A percentile compares a stretch with the other conserved stretches of the same genome.
These are phyloP conservation scores for Torymus auratus DNA, from an alignment of 2,888 invertebrate genomes.

Conservation along the genomic window DNA sequence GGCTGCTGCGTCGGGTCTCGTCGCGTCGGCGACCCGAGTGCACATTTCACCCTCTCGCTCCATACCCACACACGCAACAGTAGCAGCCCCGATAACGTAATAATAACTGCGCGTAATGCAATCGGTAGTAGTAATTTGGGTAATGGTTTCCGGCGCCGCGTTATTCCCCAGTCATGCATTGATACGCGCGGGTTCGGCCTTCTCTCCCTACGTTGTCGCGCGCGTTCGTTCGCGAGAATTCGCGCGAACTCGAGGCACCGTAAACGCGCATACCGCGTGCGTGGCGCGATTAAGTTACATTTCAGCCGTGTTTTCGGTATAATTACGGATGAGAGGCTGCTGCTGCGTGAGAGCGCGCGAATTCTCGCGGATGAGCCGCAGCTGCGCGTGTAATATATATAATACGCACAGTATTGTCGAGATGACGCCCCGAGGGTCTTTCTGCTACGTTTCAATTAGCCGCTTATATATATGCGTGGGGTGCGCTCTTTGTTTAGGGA, in stretches of 20 bases:
- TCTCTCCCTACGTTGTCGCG: neutral
- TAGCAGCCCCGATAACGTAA: slow-evolving; percentile 53
- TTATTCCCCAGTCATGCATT: slow-evolving; percentile 61
- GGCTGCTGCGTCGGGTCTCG: neutral
- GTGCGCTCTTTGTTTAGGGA: too few relatives aligned
- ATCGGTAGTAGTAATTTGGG: slow-evolving; percentile 68
- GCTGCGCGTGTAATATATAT: too few relatives aligned
- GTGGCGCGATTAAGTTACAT: slow-evolving; percentile 46
- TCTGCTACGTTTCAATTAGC: too few relatives aligned
- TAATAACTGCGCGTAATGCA: slow-evolving; percentile 64
- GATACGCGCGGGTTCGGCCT: slow-evolving; percentile 42
- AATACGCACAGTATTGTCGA: too few relatives aligned
- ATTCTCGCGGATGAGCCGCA: slow-evolving; percentile 28
- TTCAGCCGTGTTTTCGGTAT: slow-evolving; percentile 35
- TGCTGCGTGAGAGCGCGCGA: neutral
- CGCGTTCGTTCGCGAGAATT: neutral
- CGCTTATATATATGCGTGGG: too few relatives aligned
- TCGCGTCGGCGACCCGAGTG: neutral
- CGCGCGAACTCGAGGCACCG: too few relatives aligned
- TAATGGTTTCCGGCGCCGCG: slow-evolving; percentile 63
- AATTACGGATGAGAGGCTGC: slow-evolving; percentile 33
- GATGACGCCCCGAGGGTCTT: too few relatives aligned
- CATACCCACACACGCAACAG: neutral
- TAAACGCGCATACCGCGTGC: neutral
- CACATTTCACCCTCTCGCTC: neutral